Base-by-base conservation (phyloP, 2,113 vertebrate species). In the Cebus imitator region DNA sequence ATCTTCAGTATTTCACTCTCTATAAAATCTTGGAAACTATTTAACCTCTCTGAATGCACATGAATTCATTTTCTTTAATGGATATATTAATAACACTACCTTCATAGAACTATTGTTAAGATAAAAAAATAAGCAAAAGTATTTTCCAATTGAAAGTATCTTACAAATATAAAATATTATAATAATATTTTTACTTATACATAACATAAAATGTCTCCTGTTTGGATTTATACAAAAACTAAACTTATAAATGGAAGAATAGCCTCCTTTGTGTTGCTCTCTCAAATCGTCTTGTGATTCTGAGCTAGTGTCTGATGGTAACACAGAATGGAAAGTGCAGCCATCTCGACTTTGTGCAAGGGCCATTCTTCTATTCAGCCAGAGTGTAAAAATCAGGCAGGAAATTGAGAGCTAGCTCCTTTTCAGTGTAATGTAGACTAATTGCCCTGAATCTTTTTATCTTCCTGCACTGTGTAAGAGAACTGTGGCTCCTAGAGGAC, bases 161-260 rank as follows among this genome's bases (percentile, higher is more conserved):
- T 79, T 90, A 43, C 18, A 95, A 90, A 82, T 55, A 73, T 73
- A 85, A 94, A 94, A 16, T 48, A 73, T 61, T 66, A 96, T 72
- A 72, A 52, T 90, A 72, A 78, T 83, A 76, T 81, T 79, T 80
- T 43, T 90, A 82, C 37, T 73, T 92, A 17, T 20, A 76, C 4
- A 90, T 58, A 76, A 48, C 1, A 35, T 90, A 37, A 13, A 93
- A 52, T 40, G 68, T 40, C 18, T 90, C 20, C 4, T 96, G 6
- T 72, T 81, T 92, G 20, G 14, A 86, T 68, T 82, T 79, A 86
- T 14, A 9, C 3, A 75, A n/a, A 20, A 95, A 73, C 4, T 94
- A 10, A 86, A 43, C 86, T 82, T 88, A 32, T 48, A 55, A 94
- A 87, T 85, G 66, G 2, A 97, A 83, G 45, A 72, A 89, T 8